These are phyloP conservation scores for Oplegnathus fasciatus DNA, from an alignment of 2,113 vertebrate genomes.

Conservation along the genomic window DNA sequence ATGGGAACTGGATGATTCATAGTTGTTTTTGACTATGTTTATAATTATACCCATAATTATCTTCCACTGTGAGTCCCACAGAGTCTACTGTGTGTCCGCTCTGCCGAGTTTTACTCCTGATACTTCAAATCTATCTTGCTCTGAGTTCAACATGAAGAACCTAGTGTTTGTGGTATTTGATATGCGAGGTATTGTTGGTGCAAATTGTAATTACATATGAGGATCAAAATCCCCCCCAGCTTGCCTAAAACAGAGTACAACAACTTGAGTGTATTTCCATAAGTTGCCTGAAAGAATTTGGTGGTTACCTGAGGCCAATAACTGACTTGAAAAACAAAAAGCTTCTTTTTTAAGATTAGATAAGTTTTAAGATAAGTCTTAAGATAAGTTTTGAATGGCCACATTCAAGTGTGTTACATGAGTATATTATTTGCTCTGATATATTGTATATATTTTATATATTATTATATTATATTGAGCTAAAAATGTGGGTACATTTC, in stretches of 20 bases:
- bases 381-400: neutral
- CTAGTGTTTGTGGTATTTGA: neutral
- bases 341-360: neutral
- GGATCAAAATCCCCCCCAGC: neutral
- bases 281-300: slow-evolving; percentile 10
- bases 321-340: slow-evolving; percentile 27
- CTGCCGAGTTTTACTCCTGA: slow-evolving; percentile 15
- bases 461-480: neutral
- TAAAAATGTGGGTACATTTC: neutral
- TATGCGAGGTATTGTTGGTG: neutral
- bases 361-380: neutral
- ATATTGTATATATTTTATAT: neutral
- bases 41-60: slow-evolving; percentile 30
- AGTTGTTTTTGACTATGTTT: slow-evolving; percentile 35
- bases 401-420: neutral
- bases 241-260: slow-evolving; percentile 11
- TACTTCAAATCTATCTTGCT: neutral
- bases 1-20: slow-evolving; percentile 57
- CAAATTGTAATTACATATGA: neutral
- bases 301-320: slow-evolving; percentile 11
- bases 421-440: neutral
- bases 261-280: slow-evolving; percentile 8
- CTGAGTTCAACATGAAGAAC: slow-evolving; percentile 1
- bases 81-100: slow-evolving; percentile 2
- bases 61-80: slow-evolving; percentile 28